Conservation (phyloP, 2,888 invertebrate genomes). For the Nasonovia ribisnigri region DNA sequence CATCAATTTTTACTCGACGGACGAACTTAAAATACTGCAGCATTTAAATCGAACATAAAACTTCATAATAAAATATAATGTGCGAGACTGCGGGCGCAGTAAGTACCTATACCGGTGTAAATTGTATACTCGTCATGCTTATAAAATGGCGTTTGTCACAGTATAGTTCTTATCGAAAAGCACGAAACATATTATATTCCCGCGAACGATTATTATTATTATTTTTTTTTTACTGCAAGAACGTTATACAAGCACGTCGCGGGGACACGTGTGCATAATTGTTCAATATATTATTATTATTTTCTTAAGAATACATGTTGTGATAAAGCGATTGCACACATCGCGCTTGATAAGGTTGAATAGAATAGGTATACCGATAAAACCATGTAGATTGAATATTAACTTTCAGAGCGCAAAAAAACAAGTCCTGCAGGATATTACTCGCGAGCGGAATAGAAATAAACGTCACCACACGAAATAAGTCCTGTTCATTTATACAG, state of each 20-base stretch:
- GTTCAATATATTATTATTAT: not conserved
- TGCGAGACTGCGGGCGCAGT: not conserved
- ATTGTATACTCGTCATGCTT: not conserved
- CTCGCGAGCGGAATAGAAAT: not conserved
- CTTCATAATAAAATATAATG: conserved; percentile 15
- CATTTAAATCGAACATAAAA: not conserved
- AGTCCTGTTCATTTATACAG: not conserved
- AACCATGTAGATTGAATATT: not conserved
- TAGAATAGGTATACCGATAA: not conserved
- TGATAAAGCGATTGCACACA: not conserved
- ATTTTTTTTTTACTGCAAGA: not conserved
- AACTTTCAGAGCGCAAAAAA: not conserved
- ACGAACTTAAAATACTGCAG: not conserved
- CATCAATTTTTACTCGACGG: not conserved
- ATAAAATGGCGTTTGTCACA: not conserved
- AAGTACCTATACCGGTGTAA: not conserved
- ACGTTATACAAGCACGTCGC: not conserved
- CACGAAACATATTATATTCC: not conserved
- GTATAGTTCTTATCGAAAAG: not conserved
- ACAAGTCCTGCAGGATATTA: not conserved
- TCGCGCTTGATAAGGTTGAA: not conserved
- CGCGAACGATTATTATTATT: not conserved
- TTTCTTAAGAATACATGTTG: not conserved
- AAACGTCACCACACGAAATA: not conserved
- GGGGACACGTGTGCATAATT: conserved; percentile 12